Conservation (phyloP, 1,140 invertebrate species). For the Drosophila sechellia region DNA sequence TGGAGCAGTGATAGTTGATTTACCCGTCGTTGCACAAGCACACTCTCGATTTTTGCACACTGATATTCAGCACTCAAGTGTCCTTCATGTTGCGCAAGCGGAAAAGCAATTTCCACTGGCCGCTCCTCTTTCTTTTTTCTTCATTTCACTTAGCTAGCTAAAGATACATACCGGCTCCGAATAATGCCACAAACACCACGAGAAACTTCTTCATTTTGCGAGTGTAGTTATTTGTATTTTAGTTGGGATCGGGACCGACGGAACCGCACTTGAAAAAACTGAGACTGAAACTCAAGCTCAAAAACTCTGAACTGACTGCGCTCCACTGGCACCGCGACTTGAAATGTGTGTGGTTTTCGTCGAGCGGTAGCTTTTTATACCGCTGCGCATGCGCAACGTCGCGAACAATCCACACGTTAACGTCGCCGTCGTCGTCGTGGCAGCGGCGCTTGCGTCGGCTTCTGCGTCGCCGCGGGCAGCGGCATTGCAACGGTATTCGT, state of each 20-base stretch:
- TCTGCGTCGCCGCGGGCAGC: constrained; percentile 14
- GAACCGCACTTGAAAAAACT: constrained; percentile 75
- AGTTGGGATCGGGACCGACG: constrained; percentile 44
- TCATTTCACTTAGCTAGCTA: constrained; percentile 61
- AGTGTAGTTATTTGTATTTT: constrained; percentile 20
- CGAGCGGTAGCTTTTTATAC: constrained; percentile 84
- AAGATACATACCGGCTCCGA: constrained; percentile 85
- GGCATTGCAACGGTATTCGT: constrained; percentile 66
- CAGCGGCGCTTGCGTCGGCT: background rate
- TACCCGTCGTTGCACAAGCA: constrained; percentile 73
- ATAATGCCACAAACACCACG: constrained; percentile 84
- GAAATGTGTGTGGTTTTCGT: constrained; percentile 82
- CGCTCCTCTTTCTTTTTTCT: background rate
- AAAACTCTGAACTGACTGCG: constrained; percentile 49
- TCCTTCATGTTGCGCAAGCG: constrained; percentile 73
- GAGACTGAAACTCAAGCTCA: background rate
- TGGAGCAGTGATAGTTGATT: constrained; percentile 79
- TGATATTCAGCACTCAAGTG: constrained; percentile 63
- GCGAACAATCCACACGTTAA: constrained; percentile 72
- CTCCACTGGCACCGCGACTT: constrained; percentile 82
- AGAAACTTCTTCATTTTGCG: constrained; percentile 84
- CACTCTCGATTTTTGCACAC: constrained; percentile 68
- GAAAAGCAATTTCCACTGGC: constrained; percentile 42
- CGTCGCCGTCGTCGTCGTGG: background rate
- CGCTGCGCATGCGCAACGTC: constrained; percentile 81